Conservation (phyloP, 2,888 invertebrate genomes). For the Zaprionus lineosus region DNA sequence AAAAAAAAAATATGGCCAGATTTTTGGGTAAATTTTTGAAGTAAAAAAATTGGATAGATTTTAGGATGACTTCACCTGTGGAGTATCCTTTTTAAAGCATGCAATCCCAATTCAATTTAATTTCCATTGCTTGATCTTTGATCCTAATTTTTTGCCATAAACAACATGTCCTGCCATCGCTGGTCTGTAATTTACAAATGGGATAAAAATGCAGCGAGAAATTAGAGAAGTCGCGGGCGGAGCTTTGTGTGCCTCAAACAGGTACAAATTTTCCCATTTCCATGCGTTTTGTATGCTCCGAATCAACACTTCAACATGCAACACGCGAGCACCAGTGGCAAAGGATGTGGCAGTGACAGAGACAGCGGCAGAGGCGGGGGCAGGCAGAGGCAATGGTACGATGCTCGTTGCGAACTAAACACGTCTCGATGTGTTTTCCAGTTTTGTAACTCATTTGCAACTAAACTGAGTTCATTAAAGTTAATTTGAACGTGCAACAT, state of each 20-base stretch:
- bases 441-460: slow-evolving; percentile 77
- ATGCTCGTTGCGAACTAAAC: slow-evolving; percentile 60
- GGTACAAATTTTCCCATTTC: neutral
- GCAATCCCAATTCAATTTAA: no score
- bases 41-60: no score
- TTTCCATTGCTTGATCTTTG: no score
- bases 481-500: slow-evolving; percentile 77
- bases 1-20: no score
- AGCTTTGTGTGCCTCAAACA: no score
- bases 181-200: slow-evolving; percentile 8
- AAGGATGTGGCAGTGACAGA: no score
- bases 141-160: no score
- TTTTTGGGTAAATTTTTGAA: no score
- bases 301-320: slow-evolving; percentile 14
- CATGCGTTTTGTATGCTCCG: neutral
- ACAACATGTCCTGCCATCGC: slow-evolving; percentile 1
- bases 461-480: slow-evolving; percentile 78
- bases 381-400: slow-evolving; percentile 3
- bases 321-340: slow-evolving; percentile 6
- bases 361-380: no score
- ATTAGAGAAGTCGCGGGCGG: slow-evolving; percentile 33
- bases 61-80: no score
- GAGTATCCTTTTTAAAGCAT: no score
- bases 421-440: slow-evolving; percentile 77
- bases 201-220: slow-evolving; percentile 19